Percentiles rank a stretch among this genome's conserved stretches.
These are phyloP conservation scores for Adelognathus sp. DNA, from an alignment of 2,888 invertebrate species.

Conservation along the genomic window DNA sequence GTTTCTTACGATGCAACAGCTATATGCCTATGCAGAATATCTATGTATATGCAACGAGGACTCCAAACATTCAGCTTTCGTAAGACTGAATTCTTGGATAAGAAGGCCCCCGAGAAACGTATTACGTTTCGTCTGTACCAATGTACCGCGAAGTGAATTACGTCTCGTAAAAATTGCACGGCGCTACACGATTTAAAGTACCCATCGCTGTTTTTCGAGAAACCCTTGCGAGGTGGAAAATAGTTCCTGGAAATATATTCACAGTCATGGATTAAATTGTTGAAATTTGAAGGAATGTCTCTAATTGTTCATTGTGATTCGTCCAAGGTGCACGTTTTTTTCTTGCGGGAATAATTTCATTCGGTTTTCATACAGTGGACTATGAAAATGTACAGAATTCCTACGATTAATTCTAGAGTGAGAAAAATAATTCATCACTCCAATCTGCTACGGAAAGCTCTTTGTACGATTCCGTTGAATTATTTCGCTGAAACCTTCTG, in stretches of 20 bases:
- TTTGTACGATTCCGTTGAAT: too few species aligned
- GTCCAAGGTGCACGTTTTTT: too few species aligned
- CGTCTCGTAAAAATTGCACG: conserved; percentile 21
- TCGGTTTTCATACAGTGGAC: too few species aligned
- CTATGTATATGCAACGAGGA: background rate
- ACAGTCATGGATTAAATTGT: too few species aligned
- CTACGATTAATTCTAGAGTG: too few species aligned
- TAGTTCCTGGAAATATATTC: background rate
- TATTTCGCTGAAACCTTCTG: too few species aligned
- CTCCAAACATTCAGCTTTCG: conserved; percentile 26
- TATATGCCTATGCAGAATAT: background rate
- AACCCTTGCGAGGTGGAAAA: background rate
- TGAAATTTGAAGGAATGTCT: too few species aligned
- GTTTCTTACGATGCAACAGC: conserved; percentile 26
- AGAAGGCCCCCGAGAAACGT: conserved; percentile 19
- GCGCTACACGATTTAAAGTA: background rate
- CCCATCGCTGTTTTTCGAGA: background rate
- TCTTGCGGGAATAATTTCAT: too few species aligned
- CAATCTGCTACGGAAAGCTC: too few species aligned
- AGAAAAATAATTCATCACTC: too few species aligned
- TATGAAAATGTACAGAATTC: too few species aligned
- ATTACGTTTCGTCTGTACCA: conserved; percentile 14
- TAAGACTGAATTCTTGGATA: conserved; percentile 37
- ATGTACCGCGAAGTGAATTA: conserved; percentile 3
- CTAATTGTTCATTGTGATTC: too few species aligned